phyloP scores from a whole-genome alignment of 1,140 invertebrate genomes.

The Macrocentrus cingulum region DNA sequence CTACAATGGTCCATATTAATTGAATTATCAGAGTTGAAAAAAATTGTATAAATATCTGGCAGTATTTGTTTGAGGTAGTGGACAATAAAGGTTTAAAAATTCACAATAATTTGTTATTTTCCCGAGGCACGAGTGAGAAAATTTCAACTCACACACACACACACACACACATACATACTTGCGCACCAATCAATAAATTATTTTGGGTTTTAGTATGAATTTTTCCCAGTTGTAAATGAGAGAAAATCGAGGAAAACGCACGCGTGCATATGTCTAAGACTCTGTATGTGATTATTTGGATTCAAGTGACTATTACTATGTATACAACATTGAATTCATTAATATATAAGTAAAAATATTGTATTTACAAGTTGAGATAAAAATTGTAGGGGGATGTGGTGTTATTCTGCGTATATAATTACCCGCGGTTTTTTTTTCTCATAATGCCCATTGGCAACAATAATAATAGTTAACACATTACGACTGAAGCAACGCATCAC shows the following conservation, averaged over 20 bases:
- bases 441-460: constrained; percentile 60
- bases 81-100: too few relatives aligned
- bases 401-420: constrained; percentile 38
- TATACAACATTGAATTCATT: constrained; percentile 17
- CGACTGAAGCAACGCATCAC: constrained; percentile 40
- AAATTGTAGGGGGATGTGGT: constrained; percentile 21
- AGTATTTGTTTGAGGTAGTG: too few relatives aligned
- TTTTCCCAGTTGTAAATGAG: constrained; percentile 23
- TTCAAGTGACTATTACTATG: constrained; percentile 11
- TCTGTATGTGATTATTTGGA: constrained; percentile 12
- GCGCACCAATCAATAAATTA: constrained; percentile 28
- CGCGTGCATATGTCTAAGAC: constrained; percentile 10
- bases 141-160: constrained; percentile 1
- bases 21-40: too few relatives aligned
- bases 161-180: neutral
- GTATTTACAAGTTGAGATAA: too few relatives aligned
- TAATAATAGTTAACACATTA: constrained; percentile 58
- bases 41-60: too few relatives aligned
- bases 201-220: constrained; percentile 58
- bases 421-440: constrained; percentile 46
- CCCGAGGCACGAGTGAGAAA: too few relatives aligned
- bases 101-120: too few relatives aligned
- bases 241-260: constrained; percentile 25
- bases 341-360: constrained; percentile 24
- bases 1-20: too few relatives aligned